These are phyloP conservation scores for Melospiza melodia DNA, from an alignment of 2,113 vertebrate genomes.

Conservation along the genomic window DNA sequence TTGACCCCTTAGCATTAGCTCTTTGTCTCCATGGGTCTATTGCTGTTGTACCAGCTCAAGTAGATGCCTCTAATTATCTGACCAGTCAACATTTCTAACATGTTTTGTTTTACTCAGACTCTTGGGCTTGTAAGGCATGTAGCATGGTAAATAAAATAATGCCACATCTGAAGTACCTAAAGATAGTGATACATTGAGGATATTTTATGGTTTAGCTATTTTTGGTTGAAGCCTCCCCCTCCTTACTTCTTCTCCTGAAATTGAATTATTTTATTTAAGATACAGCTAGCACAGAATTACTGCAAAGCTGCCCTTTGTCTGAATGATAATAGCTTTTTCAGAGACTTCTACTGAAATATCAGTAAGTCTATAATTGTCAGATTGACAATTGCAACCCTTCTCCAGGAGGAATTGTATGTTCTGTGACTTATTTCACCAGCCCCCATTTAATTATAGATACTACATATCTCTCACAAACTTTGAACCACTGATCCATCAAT, in stretches of 20 bases:
- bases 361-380: slow-evolving; percentile 22
- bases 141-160: not conserved
- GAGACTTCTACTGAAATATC: slow-evolving; percentile 24
- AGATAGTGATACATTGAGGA: not conserved
- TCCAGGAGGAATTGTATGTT: not conserved
- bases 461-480: not conserved
- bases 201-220: slow-evolving; percentile 26
- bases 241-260: not conserved
- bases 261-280: not conserved
- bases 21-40: not conserved
- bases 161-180: not conserved
- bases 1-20: not conserved
- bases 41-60: not conserved
- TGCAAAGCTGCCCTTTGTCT: slow-evolving; percentile 43
- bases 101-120: not conserved
- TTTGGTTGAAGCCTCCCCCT: not conserved
- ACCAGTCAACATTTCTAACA: not conserved
- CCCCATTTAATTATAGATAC: slow-evolving; percentile 17
- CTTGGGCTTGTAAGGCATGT: not conserved
- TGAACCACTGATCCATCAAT: not conserved
- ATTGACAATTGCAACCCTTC: slow-evolving; percentile 6
- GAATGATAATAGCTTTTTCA: slow-evolving; percentile 21
- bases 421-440: not conserved
- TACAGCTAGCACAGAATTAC: not conserved
- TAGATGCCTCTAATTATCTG: not conserved